These are phyloP conservation scores for Actinemys pallida DNA, from an alignment of 2,113 vertebrate genomes.

Conservation along the genomic window DNA sequence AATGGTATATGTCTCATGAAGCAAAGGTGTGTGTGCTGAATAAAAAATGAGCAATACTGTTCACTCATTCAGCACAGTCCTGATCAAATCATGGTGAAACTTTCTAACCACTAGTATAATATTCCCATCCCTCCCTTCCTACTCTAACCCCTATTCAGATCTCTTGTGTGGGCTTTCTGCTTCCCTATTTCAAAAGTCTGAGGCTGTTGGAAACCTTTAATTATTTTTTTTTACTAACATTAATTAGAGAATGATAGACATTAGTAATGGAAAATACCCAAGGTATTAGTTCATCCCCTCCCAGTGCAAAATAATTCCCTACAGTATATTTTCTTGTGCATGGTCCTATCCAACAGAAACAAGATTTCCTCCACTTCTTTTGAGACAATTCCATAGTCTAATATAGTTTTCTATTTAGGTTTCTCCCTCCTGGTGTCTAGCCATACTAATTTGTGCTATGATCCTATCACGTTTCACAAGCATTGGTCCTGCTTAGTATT, in stretches of 20 bases:
- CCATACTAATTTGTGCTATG: not conserved
- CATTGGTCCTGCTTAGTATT: not conserved
- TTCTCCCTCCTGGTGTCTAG: not conserved
- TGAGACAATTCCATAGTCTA: not conserved
- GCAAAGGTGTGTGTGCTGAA: not conserved
- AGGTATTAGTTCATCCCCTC: not conserved
- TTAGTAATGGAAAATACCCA: not conserved
- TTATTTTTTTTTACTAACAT: conserved; percentile 35
- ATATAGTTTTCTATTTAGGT: not conserved
- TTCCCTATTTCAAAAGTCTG: not conserved
- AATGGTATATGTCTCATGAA: conserved; percentile 12
- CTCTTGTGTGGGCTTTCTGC: not conserved
- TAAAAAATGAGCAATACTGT: not conserved
- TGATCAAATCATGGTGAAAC: conserved; percentile 22
- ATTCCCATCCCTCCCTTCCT: conserved; percentile 1
- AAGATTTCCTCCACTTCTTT: not conserved
- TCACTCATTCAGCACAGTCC: not conserved
- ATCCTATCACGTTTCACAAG: not conserved
- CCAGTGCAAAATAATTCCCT: not conserved
- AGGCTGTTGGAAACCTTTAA: conserved; percentile 21
- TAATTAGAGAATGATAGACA: conserved; percentile 25
- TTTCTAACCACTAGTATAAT: conserved; percentile 21
- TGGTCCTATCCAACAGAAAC: not conserved
- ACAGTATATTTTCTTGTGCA: not conserved
- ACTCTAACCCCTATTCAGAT: not conserved